phyloP scores from a whole-genome alignment of 2,113 vertebrate genomes.

The Sminthopsis crassicaudata region DNA sequence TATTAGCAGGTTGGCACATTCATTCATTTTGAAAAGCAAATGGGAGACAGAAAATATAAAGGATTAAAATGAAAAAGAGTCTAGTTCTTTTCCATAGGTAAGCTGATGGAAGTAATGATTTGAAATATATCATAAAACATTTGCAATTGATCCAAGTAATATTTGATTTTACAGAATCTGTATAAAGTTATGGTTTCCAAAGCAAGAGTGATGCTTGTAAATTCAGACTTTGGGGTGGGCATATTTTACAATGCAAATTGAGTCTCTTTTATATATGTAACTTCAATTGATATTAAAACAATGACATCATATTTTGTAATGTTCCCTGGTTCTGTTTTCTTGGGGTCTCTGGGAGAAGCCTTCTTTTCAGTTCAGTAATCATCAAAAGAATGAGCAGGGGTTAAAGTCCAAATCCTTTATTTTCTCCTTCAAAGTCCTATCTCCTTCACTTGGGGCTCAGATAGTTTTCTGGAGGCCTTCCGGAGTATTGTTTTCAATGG shows the following conservation, averaged over 20 bases:
- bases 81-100: not conserved
- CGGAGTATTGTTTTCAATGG: too few relatives aligned
- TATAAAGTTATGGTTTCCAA: slow-evolving; percentile 33
- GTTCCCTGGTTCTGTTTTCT: too few relatives aligned
- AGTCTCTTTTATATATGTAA: slow-evolving; percentile 38
- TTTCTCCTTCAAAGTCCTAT: too few relatives aligned
- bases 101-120: slow-evolving; percentile 4
- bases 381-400: too few relatives aligned
- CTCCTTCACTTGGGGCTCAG: too few relatives aligned
- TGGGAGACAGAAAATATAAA: not conserved
- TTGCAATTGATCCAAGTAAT: not conserved
- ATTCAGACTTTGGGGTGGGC: slow-evolving; percentile 43
- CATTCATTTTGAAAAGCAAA: not conserved
- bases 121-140: slow-evolving; percentile 19
- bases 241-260: slow-evolving; percentile 66
- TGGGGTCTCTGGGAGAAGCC: too few relatives aligned
- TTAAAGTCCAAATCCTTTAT: too few relatives aligned
- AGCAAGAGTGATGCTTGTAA: slow-evolving; percentile 54
- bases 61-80: not conserved
- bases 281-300: slow-evolving; percentile 51
- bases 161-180: slow-evolving; percentile 21
- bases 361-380: too few relatives aligned
- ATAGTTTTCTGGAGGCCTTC: too few relatives aligned
- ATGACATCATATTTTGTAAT: not conserved
- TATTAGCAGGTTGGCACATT: not conserved